phyloP scores from a whole-genome alignment of 2,113 vertebrate species.

The Sinocyclocheilus anophthalmus region DNA sequence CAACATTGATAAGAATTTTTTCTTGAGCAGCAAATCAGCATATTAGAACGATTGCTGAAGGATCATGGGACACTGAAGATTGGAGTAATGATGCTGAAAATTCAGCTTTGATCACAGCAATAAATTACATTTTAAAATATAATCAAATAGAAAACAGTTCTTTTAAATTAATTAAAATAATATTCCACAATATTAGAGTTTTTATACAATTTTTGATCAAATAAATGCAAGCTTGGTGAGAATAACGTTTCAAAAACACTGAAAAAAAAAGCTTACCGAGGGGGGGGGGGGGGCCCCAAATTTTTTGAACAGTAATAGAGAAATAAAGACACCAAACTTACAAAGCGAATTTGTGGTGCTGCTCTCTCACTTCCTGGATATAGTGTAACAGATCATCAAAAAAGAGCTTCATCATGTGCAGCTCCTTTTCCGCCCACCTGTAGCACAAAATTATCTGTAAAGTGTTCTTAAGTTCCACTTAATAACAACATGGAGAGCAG shows the following conservation, averaged over 20 bases:
- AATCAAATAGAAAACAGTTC: background rate
- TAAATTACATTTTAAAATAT: background rate
- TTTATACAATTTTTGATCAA: background rate
- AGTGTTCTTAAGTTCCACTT: background rate
- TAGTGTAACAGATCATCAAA: conserved; percentile 97
- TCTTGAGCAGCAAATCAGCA: background rate
- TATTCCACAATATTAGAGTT: background rate
- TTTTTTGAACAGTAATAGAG: background rate
- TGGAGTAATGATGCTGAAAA: background rate
- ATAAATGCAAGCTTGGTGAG: background rate
- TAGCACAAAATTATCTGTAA: background rate
- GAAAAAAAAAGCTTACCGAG: background rate
- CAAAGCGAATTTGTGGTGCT: conserved; percentile 91
- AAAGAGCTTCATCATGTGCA: conserved; percentile 99
- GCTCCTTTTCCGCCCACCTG: conserved; percentile 99
- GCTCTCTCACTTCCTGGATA: conserved; percentile 92
- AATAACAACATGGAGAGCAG: background rate
- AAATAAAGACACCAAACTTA: conserved; percentile 73
- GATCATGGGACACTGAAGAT: background rate
- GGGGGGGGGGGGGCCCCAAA: too few relatives aligned
- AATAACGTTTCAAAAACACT: background rate
- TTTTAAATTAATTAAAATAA: background rate
- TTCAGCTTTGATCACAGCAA: background rate
- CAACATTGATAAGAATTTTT: background rate
- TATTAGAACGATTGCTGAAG: background rate